phyloP scores from a whole-genome alignment of 1,140 invertebrate genomes.

The Diorhabda carinulata region DNA sequence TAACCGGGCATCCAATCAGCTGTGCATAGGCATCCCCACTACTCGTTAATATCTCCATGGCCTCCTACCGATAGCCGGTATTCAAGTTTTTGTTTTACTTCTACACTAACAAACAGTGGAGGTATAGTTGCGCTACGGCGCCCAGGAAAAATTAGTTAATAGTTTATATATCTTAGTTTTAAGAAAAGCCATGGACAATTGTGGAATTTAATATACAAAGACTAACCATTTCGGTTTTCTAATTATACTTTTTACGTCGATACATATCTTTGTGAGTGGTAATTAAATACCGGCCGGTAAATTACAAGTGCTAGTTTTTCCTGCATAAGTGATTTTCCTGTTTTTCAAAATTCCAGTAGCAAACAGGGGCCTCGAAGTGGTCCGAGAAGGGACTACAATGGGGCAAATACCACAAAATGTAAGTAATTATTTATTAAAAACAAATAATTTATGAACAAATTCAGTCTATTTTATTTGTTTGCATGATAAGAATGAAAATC shows the following conservation, averaged over 20 bases:
- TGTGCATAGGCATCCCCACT: constrained; percentile 22
- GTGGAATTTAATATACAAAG: constrained; percentile 7
- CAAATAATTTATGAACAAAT: no score
- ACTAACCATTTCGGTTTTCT: constrained; percentile 2
- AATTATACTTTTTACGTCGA: background rate
- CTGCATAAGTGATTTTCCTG: constrained; percentile 14
- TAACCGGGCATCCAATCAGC: constrained; percentile 31
- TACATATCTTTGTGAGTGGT: constrained; percentile 15
- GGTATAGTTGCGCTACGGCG: constrained; percentile 9
- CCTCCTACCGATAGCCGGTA: constrained; percentile 23
- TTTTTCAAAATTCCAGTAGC: constrained; percentile 53
- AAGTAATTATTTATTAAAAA: constrained; percentile 40
- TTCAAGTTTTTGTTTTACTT: constrained; percentile 19
- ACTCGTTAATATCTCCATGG: constrained; percentile 5
- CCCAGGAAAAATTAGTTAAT: background rate
- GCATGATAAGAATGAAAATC: background rate
- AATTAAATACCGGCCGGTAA: constrained; percentile 15
- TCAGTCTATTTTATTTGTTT: no score
- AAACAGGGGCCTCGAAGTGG: constrained; percentile 47
- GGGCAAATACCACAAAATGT: constrained; percentile 56
- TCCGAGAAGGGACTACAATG: constrained; percentile 52
- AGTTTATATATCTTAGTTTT: constrained; percentile 11
- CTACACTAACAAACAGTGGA: constrained; percentile 14
- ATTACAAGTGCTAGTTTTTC: constrained; percentile 6
- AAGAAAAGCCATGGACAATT: constrained; percentile 1